Percentiles rank a stretch among this genome's conserved stretches.
Evolutionary conservation across 2,888 invertebrate genomes (phyloP).

Genomic region (Drosophila birchii): DNA sequence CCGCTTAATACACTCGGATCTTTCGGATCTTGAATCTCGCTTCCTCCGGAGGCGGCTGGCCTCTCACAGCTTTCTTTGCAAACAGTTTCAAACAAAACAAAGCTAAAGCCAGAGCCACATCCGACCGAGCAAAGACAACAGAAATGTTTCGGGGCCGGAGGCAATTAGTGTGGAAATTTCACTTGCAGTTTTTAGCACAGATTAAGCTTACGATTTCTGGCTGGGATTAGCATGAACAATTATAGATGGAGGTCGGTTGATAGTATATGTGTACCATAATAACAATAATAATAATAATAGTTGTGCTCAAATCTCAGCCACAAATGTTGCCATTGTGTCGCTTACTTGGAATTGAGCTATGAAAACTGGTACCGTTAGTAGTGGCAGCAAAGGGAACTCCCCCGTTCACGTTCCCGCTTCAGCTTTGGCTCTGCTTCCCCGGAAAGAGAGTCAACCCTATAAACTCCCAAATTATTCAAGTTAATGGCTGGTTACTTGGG

Average conservation of each 20-base stretch:
- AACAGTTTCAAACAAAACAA: conserved; percentile 57
- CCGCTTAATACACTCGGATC: conserved; percentile 29
- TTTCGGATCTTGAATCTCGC: conserved; percentile 18
- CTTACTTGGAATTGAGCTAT: conserved; percentile 29
- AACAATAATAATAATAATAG: conserved; percentile 15
- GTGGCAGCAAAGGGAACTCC: conserved; percentile 34
- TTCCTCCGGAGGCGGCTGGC: conserved; percentile 47
- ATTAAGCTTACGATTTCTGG: conserved; percentile 61
- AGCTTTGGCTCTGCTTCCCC: no score
- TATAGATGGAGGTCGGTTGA: conserved; percentile 75
- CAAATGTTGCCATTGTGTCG: conserved; percentile 35
- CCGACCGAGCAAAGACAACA: conserved; percentile 51
- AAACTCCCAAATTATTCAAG: conserved; percentile 37
- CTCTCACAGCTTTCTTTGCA: conserved; percentile 71
- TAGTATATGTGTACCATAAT: conserved; percentile 34
- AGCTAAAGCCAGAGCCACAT: conserved; percentile 39
- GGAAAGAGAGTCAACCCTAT: conserved; percentile 15
- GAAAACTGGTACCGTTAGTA: conserved; percentile 40
- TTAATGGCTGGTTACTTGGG: conserved; percentile 52
- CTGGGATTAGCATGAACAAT: conserved; percentile 73
- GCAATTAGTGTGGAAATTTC: conserved; percentile 77
- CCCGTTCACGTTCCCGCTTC: background rate
- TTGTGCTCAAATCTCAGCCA: conserved; percentile 20
- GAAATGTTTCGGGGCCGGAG: conserved; percentile 62
- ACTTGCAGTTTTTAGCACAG: conserved; percentile 71